Base-by-base conservation (phyloP, 2,888 invertebrate species). In the Morinoia aosen region DNA sequence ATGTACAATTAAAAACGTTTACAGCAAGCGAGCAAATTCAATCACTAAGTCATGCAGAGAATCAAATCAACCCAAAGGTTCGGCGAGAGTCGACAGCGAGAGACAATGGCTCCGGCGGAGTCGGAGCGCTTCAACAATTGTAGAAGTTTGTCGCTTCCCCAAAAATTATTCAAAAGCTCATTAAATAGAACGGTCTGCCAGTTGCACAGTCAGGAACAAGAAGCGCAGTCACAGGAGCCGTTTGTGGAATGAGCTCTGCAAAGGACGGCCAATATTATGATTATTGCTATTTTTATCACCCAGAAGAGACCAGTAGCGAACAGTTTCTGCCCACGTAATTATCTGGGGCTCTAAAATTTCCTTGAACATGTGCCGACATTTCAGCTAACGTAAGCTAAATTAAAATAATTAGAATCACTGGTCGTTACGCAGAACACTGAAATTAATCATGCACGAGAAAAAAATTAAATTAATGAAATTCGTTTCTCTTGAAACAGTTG, bases 121-220 rank as follows among this genome's bases (percentile, higher is more conserved):
- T 93, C 93, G 57, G 57, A 25, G 93, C 57, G 39, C 93, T 8
- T 11, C n/a, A 93, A 93, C 93, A 56, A 93, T 93, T 93, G 93
- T 48, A 57, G n/a, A 93, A 93, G 93, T 93, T 93, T 57, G 93
- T 93, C 93, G 57, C 57, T 93, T 93, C 40, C n/a, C 93, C 57
- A 93, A 93, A 93, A 93, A 93, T 93, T 93, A 93, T 57, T 93
- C 57, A 93, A 57, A 93, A 93, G 93, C 57, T 93, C 93, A 93
- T 93, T 93, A 93, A 93, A 93, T 57, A 90, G 93, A 93, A 93
- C 57, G 93, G 93, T 93, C 57, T 57, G 57, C 93, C 56, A 90
- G 90, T 90, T 93, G 93, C 56, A 48, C 48, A 93, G 57, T 57
- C 57, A 93, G 48, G 57, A 93, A 93, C 90, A 90, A 90, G 40